phyloP scores from a whole-genome alignment of 2,888 invertebrate genomes.

The Nowickia ferox region DNA sequence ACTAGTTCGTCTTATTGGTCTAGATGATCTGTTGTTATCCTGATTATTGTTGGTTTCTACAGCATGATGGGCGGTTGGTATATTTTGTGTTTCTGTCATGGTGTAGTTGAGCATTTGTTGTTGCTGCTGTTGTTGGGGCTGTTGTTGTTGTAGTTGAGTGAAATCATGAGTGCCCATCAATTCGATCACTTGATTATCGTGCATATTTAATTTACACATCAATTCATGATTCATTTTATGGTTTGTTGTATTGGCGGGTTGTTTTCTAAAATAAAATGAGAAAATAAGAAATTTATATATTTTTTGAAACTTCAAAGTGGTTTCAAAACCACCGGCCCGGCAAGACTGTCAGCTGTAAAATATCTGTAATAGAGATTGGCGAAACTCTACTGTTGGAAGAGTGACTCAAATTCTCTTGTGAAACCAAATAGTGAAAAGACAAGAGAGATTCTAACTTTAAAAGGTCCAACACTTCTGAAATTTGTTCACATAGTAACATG shows the following conservation, averaged over 20 bases:
- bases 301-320: no score
- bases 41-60: constrained; percentile 76
- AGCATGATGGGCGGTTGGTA: constrained; percentile 76
- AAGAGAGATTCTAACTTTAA: no score
- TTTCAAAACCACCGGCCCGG: no score
- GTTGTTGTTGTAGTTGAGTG: constrained; percentile 77
- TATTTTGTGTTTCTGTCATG: constrained; percentile 64
- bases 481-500: no score
- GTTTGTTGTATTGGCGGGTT: constrained; percentile 55
- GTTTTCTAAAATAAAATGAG: constrained; percentile 49
- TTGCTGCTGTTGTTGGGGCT: constrained; percentile 68
- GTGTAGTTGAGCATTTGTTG: constrained; percentile 73
- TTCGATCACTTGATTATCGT: constrained; percentile 78
- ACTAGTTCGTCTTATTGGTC: constrained; percentile 80
- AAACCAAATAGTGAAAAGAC: no score
- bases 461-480: no score
- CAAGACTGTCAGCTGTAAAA: no score
- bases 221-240: constrained; percentile 71
- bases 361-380: no score
- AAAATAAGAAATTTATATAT: background rate
- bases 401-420: no score
- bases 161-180: constrained; percentile 78
- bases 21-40: constrained; percentile 76
- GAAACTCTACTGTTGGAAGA: no score
- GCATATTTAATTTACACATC: constrained; percentile 75